A percentile compares a stretch with the other conserved stretches of the same genome.
Evolutionary conservation across 2,113 vertebrate genomes (phyloP).

Genomic region (Hippocampus abdominalis): DNA sequence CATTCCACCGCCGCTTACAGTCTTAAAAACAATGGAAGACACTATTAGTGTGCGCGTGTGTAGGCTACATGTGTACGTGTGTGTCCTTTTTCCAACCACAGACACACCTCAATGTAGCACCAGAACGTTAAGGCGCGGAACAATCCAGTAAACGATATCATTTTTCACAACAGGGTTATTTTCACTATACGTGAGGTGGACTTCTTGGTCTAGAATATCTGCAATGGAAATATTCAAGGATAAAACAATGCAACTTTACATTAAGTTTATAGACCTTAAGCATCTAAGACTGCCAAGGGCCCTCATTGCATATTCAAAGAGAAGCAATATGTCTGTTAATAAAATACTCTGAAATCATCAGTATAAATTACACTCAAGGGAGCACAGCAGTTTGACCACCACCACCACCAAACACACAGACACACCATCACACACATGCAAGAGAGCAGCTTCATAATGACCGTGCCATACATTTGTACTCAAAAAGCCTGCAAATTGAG

Average conservation of each 20-base stretch:
- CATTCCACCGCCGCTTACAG: constrained; percentile 53
- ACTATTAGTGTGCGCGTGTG: constrained; percentile 19
- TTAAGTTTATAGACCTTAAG: background rate
- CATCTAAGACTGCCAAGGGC: background rate
- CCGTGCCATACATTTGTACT: constrained; percentile 60
- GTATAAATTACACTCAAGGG: constrained; percentile 23
- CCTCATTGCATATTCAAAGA: constrained; percentile 10
- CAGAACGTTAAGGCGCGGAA: constrained; percentile 11
- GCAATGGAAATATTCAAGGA: background rate
- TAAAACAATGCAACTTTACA: background rate
- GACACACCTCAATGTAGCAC: background rate
- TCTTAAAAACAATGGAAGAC: constrained; percentile 38
- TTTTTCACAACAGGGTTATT: background rate
- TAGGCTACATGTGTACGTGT: background rate
- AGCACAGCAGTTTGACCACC: constrained; percentile 25
- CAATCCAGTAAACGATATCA: background rate
- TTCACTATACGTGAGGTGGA: background rate
- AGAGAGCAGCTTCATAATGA: constrained; percentile 52
- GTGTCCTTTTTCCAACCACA: constrained; percentile 7
- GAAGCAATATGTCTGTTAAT: constrained; percentile 3
- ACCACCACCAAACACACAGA: constrained; percentile 33
- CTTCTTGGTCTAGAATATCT: background rate
- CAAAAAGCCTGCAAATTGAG: constrained; percentile 26
- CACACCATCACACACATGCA: constrained; percentile 6
- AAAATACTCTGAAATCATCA: constrained; percentile 19